Base-by-base conservation (phyloP, 1,140 invertebrate genomes). In the Rhagoletis zephyria region DNA sequence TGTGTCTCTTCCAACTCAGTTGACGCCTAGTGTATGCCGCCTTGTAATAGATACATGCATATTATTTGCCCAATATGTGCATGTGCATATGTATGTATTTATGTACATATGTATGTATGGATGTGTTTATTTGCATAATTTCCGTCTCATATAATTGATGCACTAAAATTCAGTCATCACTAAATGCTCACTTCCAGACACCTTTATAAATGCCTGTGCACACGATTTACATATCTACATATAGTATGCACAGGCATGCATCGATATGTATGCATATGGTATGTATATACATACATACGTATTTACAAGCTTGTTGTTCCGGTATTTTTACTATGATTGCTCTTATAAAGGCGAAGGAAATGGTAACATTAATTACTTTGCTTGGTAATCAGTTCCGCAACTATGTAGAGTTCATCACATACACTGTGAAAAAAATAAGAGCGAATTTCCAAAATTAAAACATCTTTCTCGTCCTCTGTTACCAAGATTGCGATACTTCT, bases 81-180 rank as follows among this genome's bases (percentile, higher is more conserved):
- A 67, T 9, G 6, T 67, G 48, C 74, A 59, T 56, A 14, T 81
- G 74, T 12, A 56, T 81, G 48, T 56, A 12, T 63, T 63, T 14
- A 7, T 30, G 64, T 67, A 16, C 9, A 10, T 64, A 16, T 1
- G 63, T n/a, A n/a, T 64, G 30, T 0, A 5, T 59, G 48, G 30
- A 51, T 81, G 74, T 59, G n/a, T 51, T 63, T 63, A 63, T 63
- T 63, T 81, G 48, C 48, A 81, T 81, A 81, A 81, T 59, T 56
- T 81, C n/a, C 74, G 48, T 56, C 74, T 56, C 74, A 4, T 19
- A 56, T 81, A 56, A 81, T 81, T 81, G 74, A 81, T 30, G 74
- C 45, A 81, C 51, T 81, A 81, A 81, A 81, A 81, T 81, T 81
- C 74, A 56, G 74, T 81, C 74, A 81, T 56, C 74, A 81, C 74